These are phyloP conservation scores for Porites australiensis DNA, from an alignment of 64 coral and sea anemone species.

Conservation along the genomic window DNA sequence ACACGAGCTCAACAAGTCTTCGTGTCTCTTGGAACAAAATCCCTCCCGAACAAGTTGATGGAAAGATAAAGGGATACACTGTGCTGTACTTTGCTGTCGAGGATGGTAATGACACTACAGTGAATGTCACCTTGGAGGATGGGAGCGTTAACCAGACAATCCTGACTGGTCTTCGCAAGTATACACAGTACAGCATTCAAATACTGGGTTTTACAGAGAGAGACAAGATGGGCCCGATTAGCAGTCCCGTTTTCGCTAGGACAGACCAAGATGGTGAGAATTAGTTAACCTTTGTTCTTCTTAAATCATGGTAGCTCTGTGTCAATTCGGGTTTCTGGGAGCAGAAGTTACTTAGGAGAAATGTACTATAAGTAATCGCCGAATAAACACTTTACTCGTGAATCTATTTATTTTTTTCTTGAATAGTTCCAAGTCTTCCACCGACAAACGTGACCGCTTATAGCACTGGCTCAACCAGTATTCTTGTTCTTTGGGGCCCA, in stretches of 20 bases:
- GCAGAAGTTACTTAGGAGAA: too few species aligned
- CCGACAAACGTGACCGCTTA: slow-evolving; percentile 49
- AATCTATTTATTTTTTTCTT: neutral
- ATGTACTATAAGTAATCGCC: too few species aligned
- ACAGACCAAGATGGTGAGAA: slow-evolving; percentile 67
- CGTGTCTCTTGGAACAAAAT: slow-evolving; percentile 28
- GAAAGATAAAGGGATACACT: slow-evolving; percentile 34
- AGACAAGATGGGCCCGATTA: slow-evolving; percentile 25
- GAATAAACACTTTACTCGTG: too few species aligned
- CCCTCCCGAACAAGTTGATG: neutral
- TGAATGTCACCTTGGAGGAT: neutral
- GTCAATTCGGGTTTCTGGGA: too few species aligned
- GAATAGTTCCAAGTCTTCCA: slow-evolving; percentile 42
- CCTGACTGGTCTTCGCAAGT: slow-evolving; percentile 31
- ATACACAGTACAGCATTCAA: slow-evolving; percentile 18
- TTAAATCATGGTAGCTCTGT: too few species aligned
- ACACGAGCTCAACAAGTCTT: slow-evolving; percentile 59
- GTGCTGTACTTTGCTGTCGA: neutral
- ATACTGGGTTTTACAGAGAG: slow-evolving; percentile 23
- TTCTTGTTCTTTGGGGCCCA: slow-evolving; percentile 54
- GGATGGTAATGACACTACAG: neutral
- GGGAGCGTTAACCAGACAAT: neutral
- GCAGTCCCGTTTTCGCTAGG: slow-evolving; percentile 9
- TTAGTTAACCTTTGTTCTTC: neutral
- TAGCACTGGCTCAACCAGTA: neutral